Percentiles rank a stretch among this genome's conserved stretches.
These are phyloP conservation scores for Cacatua alba DNA, from an alignment of 2,113 vertebrate genomes.

Conservation along the genomic window DNA sequence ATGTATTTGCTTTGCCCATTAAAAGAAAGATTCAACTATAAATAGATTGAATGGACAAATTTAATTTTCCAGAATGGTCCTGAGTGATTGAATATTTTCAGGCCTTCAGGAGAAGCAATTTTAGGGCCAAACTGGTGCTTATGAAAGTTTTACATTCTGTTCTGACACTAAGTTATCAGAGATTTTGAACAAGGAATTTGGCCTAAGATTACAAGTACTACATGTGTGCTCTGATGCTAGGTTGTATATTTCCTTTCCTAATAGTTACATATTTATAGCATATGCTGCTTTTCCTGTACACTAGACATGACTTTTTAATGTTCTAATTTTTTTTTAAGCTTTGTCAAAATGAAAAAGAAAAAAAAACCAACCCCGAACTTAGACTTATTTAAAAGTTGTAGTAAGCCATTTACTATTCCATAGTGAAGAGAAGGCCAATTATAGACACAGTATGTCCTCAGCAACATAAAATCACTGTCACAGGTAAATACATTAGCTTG, in stretches of 20 bases:
- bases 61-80: neutral
- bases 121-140: neutral
- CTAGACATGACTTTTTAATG: fast-evolving
- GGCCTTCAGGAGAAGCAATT: neutral
- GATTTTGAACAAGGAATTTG: neutral
- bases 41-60: neutral
- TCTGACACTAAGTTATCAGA: neutral
- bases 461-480: neutral
- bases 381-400: neutral
- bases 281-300: neutral
- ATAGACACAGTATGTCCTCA: neutral
- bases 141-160: neutral
- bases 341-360: neutral
- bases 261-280: fast-evolving
- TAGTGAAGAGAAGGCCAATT: fast-evolving
- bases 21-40: neutral
- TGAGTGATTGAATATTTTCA: neutral
- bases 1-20: neutral
- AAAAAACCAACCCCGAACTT: neutral
- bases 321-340: neutral
- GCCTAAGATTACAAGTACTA: neutral
- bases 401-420: neutral
- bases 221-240: neutral
- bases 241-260: neutral
- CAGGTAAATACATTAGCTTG: neutral